Conservation (phyloP, 2,888 invertebrate species). For the Pterostichus madidus region DNA sequence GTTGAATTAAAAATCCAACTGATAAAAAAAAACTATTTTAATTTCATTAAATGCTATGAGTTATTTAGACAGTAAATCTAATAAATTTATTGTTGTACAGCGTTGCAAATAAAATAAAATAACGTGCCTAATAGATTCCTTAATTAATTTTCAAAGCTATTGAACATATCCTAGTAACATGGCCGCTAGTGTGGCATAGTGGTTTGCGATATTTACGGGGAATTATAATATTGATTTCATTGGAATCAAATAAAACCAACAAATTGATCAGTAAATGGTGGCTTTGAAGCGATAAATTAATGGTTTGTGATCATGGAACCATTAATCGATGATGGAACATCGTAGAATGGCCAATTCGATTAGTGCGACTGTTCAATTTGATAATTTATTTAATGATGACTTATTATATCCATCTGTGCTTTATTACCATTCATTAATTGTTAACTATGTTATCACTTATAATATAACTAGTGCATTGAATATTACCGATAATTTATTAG, state of each 20-base stretch:
- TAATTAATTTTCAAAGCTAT: not conserved
- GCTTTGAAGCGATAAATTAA: slow-evolving; percentile 39
- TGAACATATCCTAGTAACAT: not conserved
- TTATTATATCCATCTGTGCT: slow-evolving; percentile 1
- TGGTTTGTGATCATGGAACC: slow-evolving; percentile 33
- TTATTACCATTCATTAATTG: slow-evolving; percentile 13
- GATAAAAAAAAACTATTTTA: no score
- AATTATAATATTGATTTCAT: slow-evolving; percentile 50
- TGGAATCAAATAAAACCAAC: slow-evolving; percentile 47
- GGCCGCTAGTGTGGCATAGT: slow-evolving; percentile 9
- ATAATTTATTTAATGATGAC: slow-evolving; percentile 52
- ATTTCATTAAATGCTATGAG: no score
- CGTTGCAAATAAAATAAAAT: no score
- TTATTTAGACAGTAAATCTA: no score
- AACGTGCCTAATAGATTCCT: no score
- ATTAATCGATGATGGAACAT: slow-evolving; percentile 52
- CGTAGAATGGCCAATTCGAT: slow-evolving; percentile 39
- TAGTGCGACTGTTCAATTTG: slow-evolving; percentile 10
- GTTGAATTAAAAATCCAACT: no score
- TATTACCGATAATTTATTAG: no score
- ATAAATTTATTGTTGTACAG: no score
- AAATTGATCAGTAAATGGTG: slow-evolving; percentile 35
- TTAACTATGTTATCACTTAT: not conserved
- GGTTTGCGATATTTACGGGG: not conserved
- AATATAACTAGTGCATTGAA: no score